phyloP scores from a whole-genome alignment of 2,888 invertebrate genomes.

The Conchocele bisecta region DNA sequence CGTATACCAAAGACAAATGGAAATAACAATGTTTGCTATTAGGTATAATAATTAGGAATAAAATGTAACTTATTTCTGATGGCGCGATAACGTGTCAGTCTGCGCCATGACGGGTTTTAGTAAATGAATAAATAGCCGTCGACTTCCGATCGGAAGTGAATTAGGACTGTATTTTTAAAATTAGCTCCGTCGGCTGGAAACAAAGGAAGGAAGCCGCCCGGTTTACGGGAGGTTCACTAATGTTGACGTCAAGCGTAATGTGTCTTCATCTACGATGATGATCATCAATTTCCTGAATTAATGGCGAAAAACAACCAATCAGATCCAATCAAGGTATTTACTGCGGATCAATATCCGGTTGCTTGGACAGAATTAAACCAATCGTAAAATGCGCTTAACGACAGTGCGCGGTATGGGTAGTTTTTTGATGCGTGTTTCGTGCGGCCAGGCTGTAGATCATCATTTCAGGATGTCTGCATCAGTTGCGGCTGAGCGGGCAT shows the following conservation, averaged over 20 bases:
- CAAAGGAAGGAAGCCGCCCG: constrained; percentile 59
- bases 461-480: too few species aligned
- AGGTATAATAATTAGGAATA: too few species aligned
- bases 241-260: too few species aligned
- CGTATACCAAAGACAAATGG: background rate
- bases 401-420: too few species aligned
- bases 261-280: constrained; percentile 50
- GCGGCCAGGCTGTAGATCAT: too few species aligned
- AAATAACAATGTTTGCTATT: background rate
- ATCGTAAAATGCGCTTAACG: constrained; percentile 8
- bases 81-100: constrained; percentile 58
- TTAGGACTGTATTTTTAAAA: constrained; percentile 56
- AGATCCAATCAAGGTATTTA: constrained; percentile 60
- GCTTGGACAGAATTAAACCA: constrained; percentile 21
- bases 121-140: constrained; percentile 60
- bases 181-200: constrained; percentile 53
- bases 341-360: constrained; percentile 58
- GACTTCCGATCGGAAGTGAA: constrained; percentile 50
- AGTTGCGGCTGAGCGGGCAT: too few species aligned
- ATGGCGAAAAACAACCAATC: constrained; percentile 60
- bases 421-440: too few species aligned
- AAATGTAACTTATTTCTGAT: constrained; percentile 57
- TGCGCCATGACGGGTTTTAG: constrained; percentile 44
- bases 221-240: too few species aligned
- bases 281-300: constrained; percentile 61